Evolutionary conservation across 2,888 invertebrate genomes (phyloP).

Genomic region (Dinocampus coccinellae): DNA sequence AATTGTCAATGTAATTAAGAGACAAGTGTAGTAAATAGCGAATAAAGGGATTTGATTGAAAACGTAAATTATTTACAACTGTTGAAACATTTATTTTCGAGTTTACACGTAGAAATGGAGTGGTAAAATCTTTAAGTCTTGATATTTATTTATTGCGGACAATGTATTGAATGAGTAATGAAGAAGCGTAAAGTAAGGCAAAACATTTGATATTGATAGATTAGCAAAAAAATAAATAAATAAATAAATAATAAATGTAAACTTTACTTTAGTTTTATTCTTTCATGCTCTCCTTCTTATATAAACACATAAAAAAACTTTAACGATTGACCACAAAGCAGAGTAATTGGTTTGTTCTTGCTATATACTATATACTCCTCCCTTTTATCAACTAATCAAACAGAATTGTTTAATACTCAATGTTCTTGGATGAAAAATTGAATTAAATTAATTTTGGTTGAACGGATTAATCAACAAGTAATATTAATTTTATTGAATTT

Average conservation of each 20-base stretch:
- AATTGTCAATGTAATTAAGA: constrained; percentile 2
- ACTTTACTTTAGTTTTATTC: neutral
- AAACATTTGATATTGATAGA: no score
- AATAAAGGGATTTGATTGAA: no score
- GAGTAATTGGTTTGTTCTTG: neutral
- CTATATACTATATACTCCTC: no score
- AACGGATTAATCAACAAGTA: neutral
- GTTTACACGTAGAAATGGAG: neutral
- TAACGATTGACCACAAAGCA: neutral
- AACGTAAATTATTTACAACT: neutral
- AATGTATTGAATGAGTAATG: neutral
- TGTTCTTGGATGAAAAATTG: neutral
- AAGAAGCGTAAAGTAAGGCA: neutral
- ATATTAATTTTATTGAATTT: no score
- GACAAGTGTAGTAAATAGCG: neutral
- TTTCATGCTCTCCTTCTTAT: neutral
- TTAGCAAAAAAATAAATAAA: no score
- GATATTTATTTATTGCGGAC: neutral
- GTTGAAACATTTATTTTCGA: neutral
- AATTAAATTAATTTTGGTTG: neutral
- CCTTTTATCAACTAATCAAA: neutral
- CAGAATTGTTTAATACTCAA: no score
- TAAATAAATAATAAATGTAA: no score
- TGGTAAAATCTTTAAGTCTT: neutral
- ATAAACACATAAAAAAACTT: neutral